Percentiles rank a stretch among this genome's conserved stretches.
Evolutionary conservation across 2,888 invertebrate species (phyloP).

Genomic region (Azorinus chamasolen): DNA sequence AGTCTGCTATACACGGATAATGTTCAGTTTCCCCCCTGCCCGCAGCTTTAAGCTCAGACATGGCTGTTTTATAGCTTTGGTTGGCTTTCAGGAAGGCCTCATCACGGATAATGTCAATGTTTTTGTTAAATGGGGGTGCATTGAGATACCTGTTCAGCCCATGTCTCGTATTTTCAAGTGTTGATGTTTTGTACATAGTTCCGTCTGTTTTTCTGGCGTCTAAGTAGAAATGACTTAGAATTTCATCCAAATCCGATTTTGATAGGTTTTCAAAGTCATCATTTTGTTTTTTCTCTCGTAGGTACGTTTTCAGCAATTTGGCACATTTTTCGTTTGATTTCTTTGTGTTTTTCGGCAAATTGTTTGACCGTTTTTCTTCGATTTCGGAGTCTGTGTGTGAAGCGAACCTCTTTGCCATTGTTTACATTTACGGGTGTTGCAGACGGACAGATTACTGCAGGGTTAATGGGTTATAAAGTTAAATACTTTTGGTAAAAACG

Average conservation of each 20-base stretch:
- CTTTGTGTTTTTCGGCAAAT: neutral
- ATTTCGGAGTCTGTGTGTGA: slow-evolving; percentile 2
- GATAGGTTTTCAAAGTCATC: no score
- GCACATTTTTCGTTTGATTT: neutral
- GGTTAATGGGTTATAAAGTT: no score
- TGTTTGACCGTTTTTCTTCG: neutral
- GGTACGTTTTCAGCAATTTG: slow-evolving; percentile 5
- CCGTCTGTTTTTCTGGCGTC: slow-evolving; percentile 30
- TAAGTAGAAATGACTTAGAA: slow-evolving; percentile 20
- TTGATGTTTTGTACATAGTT: slow-evolving; percentile 21
- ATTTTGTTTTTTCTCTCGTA: no score
- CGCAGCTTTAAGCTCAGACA: slow-evolving; percentile 12
- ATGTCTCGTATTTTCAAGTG: slow-evolving; percentile 9
- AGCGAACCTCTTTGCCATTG: neutral
- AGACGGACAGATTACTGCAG: no score
- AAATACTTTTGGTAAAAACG: no score
- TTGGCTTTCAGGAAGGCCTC: slow-evolving; percentile 14
- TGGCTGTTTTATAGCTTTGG: slow-evolving; percentile 13
- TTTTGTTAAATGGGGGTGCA: slow-evolving; percentile 15
- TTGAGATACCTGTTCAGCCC: slow-evolving; percentile 22
- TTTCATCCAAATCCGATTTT: neutral
- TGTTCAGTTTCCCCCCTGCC: slow-evolving; percentile 10
- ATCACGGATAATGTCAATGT: slow-evolving; percentile 11
- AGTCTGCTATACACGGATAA: slow-evolving; percentile 3
- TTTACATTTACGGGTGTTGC: no score